Evolutionary conservation across 2,113 vertebrate genomes (phyloP), one percentile per base, ranked within the genome.

Genomic region (Myocastor coypus): DNA sequence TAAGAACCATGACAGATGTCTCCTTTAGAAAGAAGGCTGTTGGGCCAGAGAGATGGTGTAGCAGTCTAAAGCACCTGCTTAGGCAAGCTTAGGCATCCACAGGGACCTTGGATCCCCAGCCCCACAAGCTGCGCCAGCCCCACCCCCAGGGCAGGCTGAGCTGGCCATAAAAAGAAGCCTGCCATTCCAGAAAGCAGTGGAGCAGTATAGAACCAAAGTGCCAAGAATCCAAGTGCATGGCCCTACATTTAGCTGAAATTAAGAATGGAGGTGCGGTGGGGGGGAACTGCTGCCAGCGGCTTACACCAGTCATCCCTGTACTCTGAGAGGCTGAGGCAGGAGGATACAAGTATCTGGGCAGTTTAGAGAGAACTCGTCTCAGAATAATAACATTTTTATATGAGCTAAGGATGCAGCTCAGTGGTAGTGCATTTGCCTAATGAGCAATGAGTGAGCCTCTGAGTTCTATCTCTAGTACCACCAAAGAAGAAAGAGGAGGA

Each of bases 401-500:
- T 78, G 75, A 46, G 75, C 42, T 50, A 28, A 28, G 3, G 75
- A 78, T 78, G 75, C 46, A 78, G 73, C 22, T 75, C 73, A 75
- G 75, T 78, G 42, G 75, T 50, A 78, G 75, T 32, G 75, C 26
- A 78, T 46, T 50, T 78, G 75, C 75, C 75, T 50, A 78, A 46
- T 26, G 46, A 46, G 26, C 24, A 77, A 28, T 16, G 75, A 78
- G 7, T 78, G 28, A 77, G 73, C 73, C 30, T 30, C 42, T 78
- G 50, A 55, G 32, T 80, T 55, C 77, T 80, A 80, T 34, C 32
- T 34, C 17, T 8, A 52, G 77, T 5, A 20, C 28, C 46, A 90
- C n/a, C 19, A n/a, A 80, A 81, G 17, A 87, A 91, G 87, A 16
- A 77, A 24, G 40, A 80, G 16, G 50, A 80, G 87, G n/a, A 96